A percentile compares a stretch with the other conserved stretches of the same genome.
These are phyloP conservation scores for Catocala nupta DNA, from an alignment of 2,888 invertebrate species.

Conservation along the genomic window DNA sequence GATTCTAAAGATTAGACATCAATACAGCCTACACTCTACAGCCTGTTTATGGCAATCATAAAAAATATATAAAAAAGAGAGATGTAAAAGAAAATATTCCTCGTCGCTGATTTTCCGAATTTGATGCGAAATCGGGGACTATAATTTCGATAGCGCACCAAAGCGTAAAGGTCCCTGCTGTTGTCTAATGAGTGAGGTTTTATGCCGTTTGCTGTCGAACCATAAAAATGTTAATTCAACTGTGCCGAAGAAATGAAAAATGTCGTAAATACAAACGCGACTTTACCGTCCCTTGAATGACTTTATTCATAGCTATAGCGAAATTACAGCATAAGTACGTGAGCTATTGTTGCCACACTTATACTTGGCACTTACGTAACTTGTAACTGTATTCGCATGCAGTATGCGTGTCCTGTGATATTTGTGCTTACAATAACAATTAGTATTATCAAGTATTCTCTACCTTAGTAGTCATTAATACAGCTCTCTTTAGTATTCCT, in stretches of 20 bases:
- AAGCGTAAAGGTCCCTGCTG: slow-evolving; percentile 57
- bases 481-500: too few species aligned
- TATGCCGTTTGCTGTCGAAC: slow-evolving; percentile 66
- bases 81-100: slow-evolving; percentile 24
- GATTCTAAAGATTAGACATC: slow-evolving; percentile 3
- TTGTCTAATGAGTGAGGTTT: slow-evolving; percentile 68
- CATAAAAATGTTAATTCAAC: slow-evolving; percentile 79
- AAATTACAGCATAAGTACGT: slow-evolving; percentile 26
- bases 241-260: slow-evolving; percentile 61
- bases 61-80: slow-evolving; percentile 20
- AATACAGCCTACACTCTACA: slow-evolving; percentile 12
- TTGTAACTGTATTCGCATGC: slow-evolving; percentile 27
- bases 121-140: slow-evolving; percentile 54
- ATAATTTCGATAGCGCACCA: slow-evolving; percentile 60
- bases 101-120: slow-evolving; percentile 40
- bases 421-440: slow-evolving; percentile 27
- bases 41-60: slow-evolving; percentile 18
- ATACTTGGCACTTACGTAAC: slow-evolving; percentile 16
- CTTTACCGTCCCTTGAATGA: slow-evolving; percentile 31
- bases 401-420: slow-evolving; percentile 21
- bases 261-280: slow-evolving; percentile 66
- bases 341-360: slow-evolving; percentile 30
- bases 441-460: too few species aligned
- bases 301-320: slow-evolving; percentile 26
- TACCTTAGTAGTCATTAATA: too few species aligned